A percentile compares a stretch with the other conserved stretches of the same genome.
Evolutionary conservation across 2,888 invertebrate genomes (phyloP).

Genomic region (Rotaria socialis): DNA sequence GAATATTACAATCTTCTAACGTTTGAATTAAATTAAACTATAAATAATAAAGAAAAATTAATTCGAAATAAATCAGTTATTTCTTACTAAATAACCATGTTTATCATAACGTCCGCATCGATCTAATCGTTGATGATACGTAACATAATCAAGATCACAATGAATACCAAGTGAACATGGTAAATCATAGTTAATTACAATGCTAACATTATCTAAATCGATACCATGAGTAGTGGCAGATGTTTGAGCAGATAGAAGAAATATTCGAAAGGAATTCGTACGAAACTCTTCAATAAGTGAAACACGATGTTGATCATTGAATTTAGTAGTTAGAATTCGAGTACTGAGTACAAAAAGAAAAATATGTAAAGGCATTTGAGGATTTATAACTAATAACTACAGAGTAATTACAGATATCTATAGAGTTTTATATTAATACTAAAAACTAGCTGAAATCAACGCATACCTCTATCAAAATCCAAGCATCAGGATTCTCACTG

Average conservation of each 20-base stretch:
- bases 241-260: conserved; percentile 4
- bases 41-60: not conserved
- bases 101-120: conserved; percentile 7
- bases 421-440: too few species aligned
- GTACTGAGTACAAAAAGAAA: not conserved
- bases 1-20: not conserved
- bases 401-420: too few species aligned
- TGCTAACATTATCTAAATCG: not conserved
- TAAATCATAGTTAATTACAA: not conserved
- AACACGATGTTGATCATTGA: not conserved
- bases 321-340: not conserved
- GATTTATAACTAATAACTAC: too few species aligned
- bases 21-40: conserved; percentile 16
- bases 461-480: too few species aligned
- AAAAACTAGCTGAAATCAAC: too few species aligned
- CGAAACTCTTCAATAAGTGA: conserved; percentile 3
- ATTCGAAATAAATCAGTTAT: not conserved
- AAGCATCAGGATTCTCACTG: too few species aligned
- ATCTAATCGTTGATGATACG: conserved; percentile 15
- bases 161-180: not conserved
- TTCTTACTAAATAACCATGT: not conserved
- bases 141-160: not conserved
- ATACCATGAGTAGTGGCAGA: not conserved
- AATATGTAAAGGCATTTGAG: too few species aligned
- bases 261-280: not conserved